Conservation (phyloP, 1,140 invertebrate species). For the Orchesella cincta region DNA sequence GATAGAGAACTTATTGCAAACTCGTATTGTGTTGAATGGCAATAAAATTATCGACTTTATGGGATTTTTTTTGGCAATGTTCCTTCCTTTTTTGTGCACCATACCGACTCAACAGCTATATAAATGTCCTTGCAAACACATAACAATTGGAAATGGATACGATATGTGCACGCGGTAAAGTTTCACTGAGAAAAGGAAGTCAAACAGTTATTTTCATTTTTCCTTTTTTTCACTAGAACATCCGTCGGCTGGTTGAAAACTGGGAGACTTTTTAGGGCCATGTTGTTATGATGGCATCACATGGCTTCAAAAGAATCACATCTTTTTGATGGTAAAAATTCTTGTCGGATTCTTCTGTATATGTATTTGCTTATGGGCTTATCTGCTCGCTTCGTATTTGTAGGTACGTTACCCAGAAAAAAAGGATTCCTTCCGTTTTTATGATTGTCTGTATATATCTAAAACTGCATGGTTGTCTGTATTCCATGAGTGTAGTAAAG, state of each 20-base stretch:
- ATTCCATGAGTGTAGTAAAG: neutral
- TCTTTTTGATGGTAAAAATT: neutral
- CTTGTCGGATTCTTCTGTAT: neutral
- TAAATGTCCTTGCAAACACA: too few relatives aligned
- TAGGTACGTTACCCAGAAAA: neutral
- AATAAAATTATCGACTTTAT: constrained; percentile 8
- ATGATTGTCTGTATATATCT: neutral
- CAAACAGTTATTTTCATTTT: too few relatives aligned
- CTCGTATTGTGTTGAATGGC: neutral
- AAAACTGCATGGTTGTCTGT: neutral
- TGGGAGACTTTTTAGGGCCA: neutral
- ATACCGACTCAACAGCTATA: too few relatives aligned
- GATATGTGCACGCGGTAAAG: too few relatives aligned
- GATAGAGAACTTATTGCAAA: too few relatives aligned
- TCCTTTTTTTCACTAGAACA: too few relatives aligned
- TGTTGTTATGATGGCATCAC: neutral
- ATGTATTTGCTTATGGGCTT: too few relatives aligned
- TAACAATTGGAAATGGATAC: too few relatives aligned
- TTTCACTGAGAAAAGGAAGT: too few relatives aligned
- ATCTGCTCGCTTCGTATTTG: neutral
- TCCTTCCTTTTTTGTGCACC: neutral
- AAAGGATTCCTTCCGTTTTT: neutral
- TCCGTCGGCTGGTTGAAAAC: too few relatives aligned
- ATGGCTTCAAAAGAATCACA: neutral
- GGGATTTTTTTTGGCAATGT: neutral